phyloP scores from a whole-genome alignment of 2,113 vertebrate genomes.

The Oreochromis aureus region DNA sequence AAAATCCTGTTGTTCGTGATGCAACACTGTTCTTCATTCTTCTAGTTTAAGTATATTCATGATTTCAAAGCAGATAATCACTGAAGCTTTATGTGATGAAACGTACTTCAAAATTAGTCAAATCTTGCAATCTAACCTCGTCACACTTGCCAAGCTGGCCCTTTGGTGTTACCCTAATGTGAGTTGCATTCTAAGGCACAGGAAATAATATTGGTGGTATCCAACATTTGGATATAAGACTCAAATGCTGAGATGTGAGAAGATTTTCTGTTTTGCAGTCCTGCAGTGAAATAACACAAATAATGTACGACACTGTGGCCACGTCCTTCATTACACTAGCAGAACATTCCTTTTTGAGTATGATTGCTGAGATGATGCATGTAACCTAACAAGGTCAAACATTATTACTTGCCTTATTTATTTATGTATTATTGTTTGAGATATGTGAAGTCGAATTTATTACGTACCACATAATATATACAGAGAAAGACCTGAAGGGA shows the following conservation, averaged over 20 bases:
- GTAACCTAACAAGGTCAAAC: neutral
- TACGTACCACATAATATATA: neutral
- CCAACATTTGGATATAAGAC: neutral
- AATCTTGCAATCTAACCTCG: neutral
- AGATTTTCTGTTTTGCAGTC: neutral
- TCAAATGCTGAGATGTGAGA: neutral
- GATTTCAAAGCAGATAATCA: neutral
- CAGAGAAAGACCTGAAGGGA: neutral
- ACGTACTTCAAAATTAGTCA: neutral
- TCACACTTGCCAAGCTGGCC: neutral
- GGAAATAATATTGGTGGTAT: neutral
- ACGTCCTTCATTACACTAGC: neutral
- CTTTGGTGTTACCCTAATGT: neutral
- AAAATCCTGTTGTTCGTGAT: neutral
- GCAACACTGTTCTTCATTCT: neutral
- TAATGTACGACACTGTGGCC: neutral
- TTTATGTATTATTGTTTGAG: neutral
- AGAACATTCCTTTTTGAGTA: neutral
- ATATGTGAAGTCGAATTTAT: neutral
- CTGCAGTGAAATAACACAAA: neutral
- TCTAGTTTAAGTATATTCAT: neutral
- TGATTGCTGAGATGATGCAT: neutral
- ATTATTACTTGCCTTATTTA: neutral
- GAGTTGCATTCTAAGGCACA: neutral
- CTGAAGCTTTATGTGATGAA: neutral